Conservation (phyloP, 2,888 invertebrate genomes). For the Scaptomyza polygonia region DNA sequence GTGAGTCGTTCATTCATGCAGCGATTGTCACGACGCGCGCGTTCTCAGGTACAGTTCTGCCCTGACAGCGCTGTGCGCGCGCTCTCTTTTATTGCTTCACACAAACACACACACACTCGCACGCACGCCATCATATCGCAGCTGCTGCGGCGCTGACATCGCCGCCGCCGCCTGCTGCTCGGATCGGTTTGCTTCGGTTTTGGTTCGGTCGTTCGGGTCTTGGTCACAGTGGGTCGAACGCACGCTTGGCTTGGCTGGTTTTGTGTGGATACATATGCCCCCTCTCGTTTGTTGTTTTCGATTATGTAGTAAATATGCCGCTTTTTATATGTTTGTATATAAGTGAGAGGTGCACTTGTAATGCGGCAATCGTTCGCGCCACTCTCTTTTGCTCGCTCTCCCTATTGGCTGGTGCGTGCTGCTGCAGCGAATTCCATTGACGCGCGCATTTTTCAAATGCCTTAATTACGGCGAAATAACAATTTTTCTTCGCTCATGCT, state of each 20-base stretch:
- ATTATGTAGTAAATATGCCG: constrained; percentile 72
- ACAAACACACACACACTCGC: constrained; percentile 3
- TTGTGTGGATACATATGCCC: constrained; percentile 57
- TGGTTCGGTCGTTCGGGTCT: constrained; percentile 47
- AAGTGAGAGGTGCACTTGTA: constrained; percentile 70
- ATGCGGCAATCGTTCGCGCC: constrained; percentile 51
- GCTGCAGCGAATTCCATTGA: constrained; percentile 72
- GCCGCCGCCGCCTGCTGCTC: constrained; percentile 35
- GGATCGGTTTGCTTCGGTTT: constrained; percentile 47
- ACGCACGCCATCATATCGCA: constrained; percentile 18
- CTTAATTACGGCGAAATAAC: constrained; percentile 78
- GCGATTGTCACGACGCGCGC: constrained; percentile 54
- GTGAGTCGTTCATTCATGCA: constrained; percentile 72
- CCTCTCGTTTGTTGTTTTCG: constrained; percentile 52
- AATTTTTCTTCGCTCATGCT: constrained; percentile 63
- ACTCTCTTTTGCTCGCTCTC: constrained; percentile 28
- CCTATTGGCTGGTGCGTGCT: constrained; percentile 41
- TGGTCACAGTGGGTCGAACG: constrained; percentile 69
- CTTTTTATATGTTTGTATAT: constrained; percentile 29
- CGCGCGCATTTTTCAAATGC: constrained; percentile 78
- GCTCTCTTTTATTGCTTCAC: constrained; percentile 39
- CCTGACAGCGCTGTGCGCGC: constrained; percentile 33
- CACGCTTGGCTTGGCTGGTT: constrained; percentile 68
- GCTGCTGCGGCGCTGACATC: constrained; percentile 32
- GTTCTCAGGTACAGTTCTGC: constrained; percentile 76